Base-by-base conservation (phyloP, 2,797 vertebrate species). In the Moxostoma hubbsi region DNA sequence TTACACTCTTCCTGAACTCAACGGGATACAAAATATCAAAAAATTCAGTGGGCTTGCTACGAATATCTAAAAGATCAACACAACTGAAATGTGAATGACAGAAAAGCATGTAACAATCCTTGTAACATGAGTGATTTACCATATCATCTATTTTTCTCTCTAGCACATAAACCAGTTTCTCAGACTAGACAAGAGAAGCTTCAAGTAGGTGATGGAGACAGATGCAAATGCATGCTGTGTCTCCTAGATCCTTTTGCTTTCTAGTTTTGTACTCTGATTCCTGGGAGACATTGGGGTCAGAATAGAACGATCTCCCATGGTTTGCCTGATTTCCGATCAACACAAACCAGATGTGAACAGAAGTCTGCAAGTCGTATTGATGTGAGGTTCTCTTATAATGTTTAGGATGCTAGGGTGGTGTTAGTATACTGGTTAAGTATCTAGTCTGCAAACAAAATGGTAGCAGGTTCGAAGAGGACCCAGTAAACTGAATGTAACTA, bases 181-280 rank as follows among this genome's bases (percentile, higher is more conserved):
- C 13, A n/a, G 54, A 5, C 16, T 24, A 36, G 5, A 12, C 11
- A 49, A 59, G n/a, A 47, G 36, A 36, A 36, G 36, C n/a, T 7
- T 5, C 4, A 45, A 51, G 36, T 13, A 18, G 1, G 24, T 47
- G 43, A 49, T 58, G 8, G 15, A 58, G 3, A 16, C 6, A 9
- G 18, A 18, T 5, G 16, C 1, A 9, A 9, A 9, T 9, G 10
- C 36, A 36, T 36, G 36, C 36, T 36, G 36, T 36, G 86, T 77
- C 58, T 89, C 90, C 88, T 36, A 85, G 86, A 82, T 85, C 58
- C 47, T 87, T 74, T 85, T 79, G 85, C 83, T 84, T 87, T 82
- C 84, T 81, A 61, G 81, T 82, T 86, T 90, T 91, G 89, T 36
- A 36, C 4, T 36, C 36, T 36, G 36, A 90, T 88, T 88, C 84